Conservation (phyloP, 2,113 vertebrate genomes). For the Cairina moschata region DNA sequence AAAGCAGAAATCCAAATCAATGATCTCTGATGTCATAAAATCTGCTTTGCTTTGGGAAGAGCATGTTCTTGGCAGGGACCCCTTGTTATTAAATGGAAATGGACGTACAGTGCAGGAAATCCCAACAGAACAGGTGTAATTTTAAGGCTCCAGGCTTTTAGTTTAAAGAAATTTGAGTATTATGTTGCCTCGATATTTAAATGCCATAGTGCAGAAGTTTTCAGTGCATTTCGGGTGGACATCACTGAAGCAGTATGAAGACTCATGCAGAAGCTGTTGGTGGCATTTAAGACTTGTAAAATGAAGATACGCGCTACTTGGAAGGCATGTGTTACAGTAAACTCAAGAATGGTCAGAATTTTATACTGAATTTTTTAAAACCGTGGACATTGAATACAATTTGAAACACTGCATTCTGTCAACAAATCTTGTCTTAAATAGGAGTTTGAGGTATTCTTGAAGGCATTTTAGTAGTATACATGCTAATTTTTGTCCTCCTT, state of each 20-base stretch:
- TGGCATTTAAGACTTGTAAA: not conserved
- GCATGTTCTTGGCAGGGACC: not conserved
- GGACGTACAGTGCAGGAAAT: no score
- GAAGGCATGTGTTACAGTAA: not conserved
- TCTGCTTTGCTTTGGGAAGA: not conserved
- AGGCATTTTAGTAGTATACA: not conserved
- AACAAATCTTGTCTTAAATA: not conserved
- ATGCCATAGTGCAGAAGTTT: not conserved
- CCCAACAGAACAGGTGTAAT: not conserved
- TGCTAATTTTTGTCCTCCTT: not conserved
- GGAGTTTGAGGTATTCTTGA: not conserved
- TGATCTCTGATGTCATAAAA: not conserved
- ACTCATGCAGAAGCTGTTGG: not conserved
- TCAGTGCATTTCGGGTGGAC: not conserved
- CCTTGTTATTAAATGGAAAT: not conserved
- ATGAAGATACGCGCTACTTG: rapidly evolving
- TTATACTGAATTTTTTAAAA: rapidly evolving
- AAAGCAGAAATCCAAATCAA: not conserved
- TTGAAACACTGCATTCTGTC: not conserved
- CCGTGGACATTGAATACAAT: not conserved
- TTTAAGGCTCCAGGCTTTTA: not conserved
- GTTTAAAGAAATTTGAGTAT: not conserved
- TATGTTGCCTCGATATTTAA: not conserved
- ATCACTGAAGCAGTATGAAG: not conserved
- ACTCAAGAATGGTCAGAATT: not conserved